Base-by-base conservation (phyloP, 2,113 vertebrate species). In the Caretta caretta region DNA sequence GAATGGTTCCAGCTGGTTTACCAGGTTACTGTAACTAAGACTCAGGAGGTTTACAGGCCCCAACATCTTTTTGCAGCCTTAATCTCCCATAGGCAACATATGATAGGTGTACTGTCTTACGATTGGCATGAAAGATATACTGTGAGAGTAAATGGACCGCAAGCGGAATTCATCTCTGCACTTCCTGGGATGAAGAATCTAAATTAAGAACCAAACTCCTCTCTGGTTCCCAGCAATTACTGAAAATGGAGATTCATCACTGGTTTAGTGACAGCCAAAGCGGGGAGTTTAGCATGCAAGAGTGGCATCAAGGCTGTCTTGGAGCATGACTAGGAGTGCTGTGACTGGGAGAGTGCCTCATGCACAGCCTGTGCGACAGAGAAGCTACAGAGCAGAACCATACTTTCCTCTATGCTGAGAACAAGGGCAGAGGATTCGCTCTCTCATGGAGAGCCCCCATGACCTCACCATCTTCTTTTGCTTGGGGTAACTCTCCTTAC, bases 151-250 rank as follows among this genome's bases (percentile, higher is more conserved):
- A 22, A 42, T 3, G 13, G 27, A 35, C 31, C 6, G 16, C 50
- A 93, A 50, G 35, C 90, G 10, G 51, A 92, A 75, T 56, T 50
- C 46, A 10, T 27, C 49, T 88, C 50, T n/a, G 72, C 1, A 46
- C 76, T 90, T 50, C 75, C 82, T 38, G 25, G 22, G 46, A 22
- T 93, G 14, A 87, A 88, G 72, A n/a, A 42, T 57, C 35, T 88
- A 83, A 76, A 50, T 72, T 80, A 94, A 88, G 78, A 93, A 84
- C 50, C 56, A 59, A 56, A 46, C 62, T 88, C 87, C 35, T n/a
- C 57, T 0, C 22, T 80, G 20, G 83, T 3, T 48, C 31, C 62
- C 62, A 85, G 86, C 10, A 84, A 22, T 27, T 90, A 6, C 4
- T 54, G 90, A 8, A 90, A 81, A 90, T 2, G 10, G 48, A 91